These are phyloP conservation scores for Strongylocentrotus purpuratus DNA, from an alignment of 35 echinoderm and acorn worm genomes.

Conservation along the genomic window DNA sequence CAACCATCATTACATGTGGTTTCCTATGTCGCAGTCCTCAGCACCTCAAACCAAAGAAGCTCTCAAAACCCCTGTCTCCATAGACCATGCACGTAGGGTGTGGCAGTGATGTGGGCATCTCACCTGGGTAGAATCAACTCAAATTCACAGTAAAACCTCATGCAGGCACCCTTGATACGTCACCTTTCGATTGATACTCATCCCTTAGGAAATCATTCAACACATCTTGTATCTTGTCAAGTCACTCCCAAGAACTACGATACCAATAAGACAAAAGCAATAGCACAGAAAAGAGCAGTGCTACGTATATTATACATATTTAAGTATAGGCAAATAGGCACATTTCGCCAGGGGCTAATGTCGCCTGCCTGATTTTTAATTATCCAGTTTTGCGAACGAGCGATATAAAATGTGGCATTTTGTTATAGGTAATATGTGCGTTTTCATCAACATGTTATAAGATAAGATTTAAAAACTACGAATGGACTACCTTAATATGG, in stretches of 20 bases:
- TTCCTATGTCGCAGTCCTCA: not conserved
- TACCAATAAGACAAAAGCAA: no score
- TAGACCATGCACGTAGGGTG: not conserved
- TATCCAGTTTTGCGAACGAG: no score
- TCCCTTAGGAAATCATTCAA: not conserved
- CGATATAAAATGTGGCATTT: no score
- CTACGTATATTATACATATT: no score
- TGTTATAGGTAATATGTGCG: no score
- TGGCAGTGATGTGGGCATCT: not conserved
- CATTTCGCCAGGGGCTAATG: no score
- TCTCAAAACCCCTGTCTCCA: not conserved
- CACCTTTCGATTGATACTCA: not conserved
- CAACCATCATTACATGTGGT: not conserved
- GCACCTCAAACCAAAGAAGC: not conserved
- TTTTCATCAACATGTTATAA: no score
- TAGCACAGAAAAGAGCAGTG: no score
- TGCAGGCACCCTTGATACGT: not conserved
- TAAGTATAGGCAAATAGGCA: no score
- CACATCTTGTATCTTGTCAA: not conserved
- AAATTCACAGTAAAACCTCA: not conserved
- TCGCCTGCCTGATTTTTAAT: no score
- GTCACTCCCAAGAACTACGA: not conserved
- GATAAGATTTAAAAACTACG: no score
- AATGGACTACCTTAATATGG: no score
- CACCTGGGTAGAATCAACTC: not conserved